phyloP scores from a whole-genome alignment of 1,140 invertebrate genomes.

The Nomia melanderi region DNA sequence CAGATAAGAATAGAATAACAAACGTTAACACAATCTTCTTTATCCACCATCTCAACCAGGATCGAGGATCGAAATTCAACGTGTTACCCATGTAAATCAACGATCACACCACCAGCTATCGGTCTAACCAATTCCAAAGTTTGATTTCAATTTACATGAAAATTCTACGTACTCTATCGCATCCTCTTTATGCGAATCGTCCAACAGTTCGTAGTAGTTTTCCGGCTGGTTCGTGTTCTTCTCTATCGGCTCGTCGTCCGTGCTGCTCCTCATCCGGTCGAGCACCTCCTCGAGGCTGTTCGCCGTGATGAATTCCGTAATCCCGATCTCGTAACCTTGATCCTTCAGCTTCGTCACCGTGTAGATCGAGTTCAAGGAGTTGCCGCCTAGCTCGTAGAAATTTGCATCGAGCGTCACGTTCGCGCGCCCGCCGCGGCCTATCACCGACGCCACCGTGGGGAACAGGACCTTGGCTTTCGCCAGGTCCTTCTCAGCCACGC shows the following conservation, averaged over 20 bases:
- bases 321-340: constrained; percentile 88
- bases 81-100: no score
- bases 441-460: constrained; percentile 86
- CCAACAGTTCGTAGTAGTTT: constrained; percentile 83
- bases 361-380: constrained; percentile 92
- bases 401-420: constrained; percentile 84
- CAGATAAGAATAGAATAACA: no score
- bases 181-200: constrained; percentile 84
- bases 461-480: constrained; percentile 86
- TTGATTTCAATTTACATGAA: no score
- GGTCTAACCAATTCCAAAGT: no score
- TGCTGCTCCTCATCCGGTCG: constrained; percentile 48
- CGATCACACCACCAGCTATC: no score
- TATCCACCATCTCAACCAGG: no score
- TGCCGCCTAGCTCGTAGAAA: constrained; percentile 92
- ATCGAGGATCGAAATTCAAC: no score
- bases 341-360: constrained; percentile 90
- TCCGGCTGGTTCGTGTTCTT: constrained; percentile 68
- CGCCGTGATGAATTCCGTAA: constrained; percentile 90
- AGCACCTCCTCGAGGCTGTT: constrained; percentile 86
- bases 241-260: constrained; percentile 2
- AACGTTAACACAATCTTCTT: no score
- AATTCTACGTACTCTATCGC: constrained; percentile 80
- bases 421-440: constrained; percentile 83
- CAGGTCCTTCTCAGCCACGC: constrained; percentile 83